Percentiles rank a stretch among this genome's conserved stretches.
Evolutionary conservation across 2,797 vertebrate species (phyloP).

Genomic region (Diplodus puntazzo): DNA sequence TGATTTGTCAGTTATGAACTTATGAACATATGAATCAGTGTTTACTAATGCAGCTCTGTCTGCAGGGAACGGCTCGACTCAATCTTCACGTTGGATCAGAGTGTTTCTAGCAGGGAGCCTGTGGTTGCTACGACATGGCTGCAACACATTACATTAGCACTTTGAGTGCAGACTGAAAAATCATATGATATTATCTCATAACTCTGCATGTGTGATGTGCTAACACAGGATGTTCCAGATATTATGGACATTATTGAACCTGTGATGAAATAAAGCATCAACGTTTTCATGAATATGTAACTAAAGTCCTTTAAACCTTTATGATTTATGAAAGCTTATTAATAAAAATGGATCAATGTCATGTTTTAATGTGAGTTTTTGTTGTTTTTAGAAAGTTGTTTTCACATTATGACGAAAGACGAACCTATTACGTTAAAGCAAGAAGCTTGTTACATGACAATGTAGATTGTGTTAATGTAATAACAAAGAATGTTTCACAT

Average conservation of each 20-base stretch:
- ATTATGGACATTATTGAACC: not conserved
- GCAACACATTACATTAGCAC: not conserved
- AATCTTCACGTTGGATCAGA: not conserved
- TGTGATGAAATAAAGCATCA: not conserved
- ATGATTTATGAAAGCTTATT: too few relatives aligned
- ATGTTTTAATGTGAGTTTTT: too few relatives aligned
- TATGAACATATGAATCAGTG: slow-evolving; percentile 75
- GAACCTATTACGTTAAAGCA: too few relatives aligned
- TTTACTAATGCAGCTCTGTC: slow-evolving; percentile 60
- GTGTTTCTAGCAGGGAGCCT: not conserved
- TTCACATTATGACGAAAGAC: too few relatives aligned
- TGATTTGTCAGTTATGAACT: slow-evolving; percentile 77
- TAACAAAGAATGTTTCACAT: too few relatives aligned
- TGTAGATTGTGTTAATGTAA: too few relatives aligned
- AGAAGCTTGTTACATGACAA: too few relatives aligned
- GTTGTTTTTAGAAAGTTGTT: too few relatives aligned
- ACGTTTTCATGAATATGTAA: too few relatives aligned
- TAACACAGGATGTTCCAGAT: rapidly evolving
- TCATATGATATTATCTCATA: not conserved
- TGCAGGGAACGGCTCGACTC: slow-evolving; percentile 13
- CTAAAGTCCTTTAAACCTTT: too few relatives aligned
- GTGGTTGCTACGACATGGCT: not conserved
- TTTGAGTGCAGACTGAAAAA: not conserved
- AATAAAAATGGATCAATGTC: too few relatives aligned
- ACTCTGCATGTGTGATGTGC: not conserved